phyloP scores from a whole-genome alignment of 2,888 invertebrate genomes.

The Synergus japonicus region DNA sequence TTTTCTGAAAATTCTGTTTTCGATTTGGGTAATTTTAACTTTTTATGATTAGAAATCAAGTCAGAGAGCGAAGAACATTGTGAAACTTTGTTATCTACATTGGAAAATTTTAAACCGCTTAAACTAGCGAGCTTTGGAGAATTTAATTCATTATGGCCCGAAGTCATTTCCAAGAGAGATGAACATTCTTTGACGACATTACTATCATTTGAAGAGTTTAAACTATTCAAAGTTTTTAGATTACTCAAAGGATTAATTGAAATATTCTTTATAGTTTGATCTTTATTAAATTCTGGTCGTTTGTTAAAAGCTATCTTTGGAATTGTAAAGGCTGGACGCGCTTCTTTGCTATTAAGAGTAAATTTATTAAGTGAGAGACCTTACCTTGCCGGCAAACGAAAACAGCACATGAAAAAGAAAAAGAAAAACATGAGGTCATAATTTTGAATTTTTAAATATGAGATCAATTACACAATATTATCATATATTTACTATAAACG shows the following conservation, averaged over 20 bases:
- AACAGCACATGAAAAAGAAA: conserved; percentile 66
- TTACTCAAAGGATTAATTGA: not conserved
- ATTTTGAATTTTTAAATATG: conserved; percentile 26
- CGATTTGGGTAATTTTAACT: conserved; percentile 13
- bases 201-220: not conserved
- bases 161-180: not conserved
- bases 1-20: conserved; percentile 27
- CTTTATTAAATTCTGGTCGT: not conserved
- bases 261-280: not conserved
- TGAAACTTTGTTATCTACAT: not conserved
- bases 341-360: conserved; percentile 13
- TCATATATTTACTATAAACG: conserved; percentile 47
- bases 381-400: conserved; percentile 74
- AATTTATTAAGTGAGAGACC: conserved; percentile 64
- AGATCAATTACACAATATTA: conserved; percentile 39
- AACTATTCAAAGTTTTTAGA: conserved; percentile 17
- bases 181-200: not conserved
- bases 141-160: not conserved
- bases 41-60: conserved; percentile 40
- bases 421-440: conserved; percentile 51
- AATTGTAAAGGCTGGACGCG: conserved; percentile 45
- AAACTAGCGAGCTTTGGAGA: not conserved
- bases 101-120: not conserved
- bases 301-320: conserved; percentile 50
- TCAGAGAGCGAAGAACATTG: conserved; percentile 45